phyloP scores from a whole-genome alignment of 2,888 invertebrate species.

The Scaptomyza parva region DNA sequence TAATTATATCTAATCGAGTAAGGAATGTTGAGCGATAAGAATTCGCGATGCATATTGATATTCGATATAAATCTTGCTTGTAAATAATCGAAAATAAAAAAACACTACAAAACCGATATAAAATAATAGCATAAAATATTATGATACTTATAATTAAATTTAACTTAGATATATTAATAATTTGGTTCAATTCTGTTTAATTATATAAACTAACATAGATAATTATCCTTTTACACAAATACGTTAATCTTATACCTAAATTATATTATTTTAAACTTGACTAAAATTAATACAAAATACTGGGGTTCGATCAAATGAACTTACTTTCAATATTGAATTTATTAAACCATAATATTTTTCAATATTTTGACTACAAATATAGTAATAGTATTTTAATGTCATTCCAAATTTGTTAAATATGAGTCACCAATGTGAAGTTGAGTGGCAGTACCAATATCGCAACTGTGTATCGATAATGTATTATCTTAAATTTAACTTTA shows the following conservation, averaged over 20 bases:
- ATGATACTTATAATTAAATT: background rate
- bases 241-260: background rate
- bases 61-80: slow-evolving; percentile 24
- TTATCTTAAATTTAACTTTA: background rate
- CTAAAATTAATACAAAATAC: background rate
- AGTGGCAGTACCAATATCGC: slow-evolving; percentile 3
- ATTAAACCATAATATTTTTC: background rate
- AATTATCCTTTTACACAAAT: no score
- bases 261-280: no score
- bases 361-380: background rate
- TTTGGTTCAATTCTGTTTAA: background rate
- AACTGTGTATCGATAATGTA: slow-evolving; percentile 4
- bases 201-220: background rate
- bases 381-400: background rate
- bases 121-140: background rate
- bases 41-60: background rate
- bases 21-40: background rate
- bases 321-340: background rate
- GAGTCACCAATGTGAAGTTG: background rate
- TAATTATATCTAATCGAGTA: slow-evolving; percentile 14
- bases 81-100: background rate
- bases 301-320: background rate
- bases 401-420: background rate
- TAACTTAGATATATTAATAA: background rate
- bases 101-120: background rate